Percentiles rank a stretch among this genome's conserved stretches.
phyloP scores from a whole-genome alignment of 1,140 invertebrate genomes.

The Sitodiplosis mosellana region DNA sequence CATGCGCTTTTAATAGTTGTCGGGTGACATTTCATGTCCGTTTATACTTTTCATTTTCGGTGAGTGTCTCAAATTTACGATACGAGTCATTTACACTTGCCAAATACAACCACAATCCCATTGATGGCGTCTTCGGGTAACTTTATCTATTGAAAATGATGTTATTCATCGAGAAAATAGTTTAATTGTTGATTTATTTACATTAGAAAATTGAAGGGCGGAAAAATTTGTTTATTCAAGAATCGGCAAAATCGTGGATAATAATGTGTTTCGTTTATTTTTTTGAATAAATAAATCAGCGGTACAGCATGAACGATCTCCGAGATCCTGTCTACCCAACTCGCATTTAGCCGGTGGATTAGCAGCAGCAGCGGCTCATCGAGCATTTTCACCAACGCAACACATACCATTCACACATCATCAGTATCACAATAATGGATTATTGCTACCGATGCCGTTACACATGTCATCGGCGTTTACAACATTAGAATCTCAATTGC shows the following conservation, averaged over 20 bases:
- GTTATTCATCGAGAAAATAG: neutral
- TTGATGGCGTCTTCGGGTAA: neutral
- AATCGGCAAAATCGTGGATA: neutral
- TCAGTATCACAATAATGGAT: neutral
- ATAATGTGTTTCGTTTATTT: neutral
- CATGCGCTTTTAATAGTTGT: neutral
- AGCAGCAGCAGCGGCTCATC: slow-evolving; percentile 26
- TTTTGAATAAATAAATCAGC: slow-evolving; percentile 31
- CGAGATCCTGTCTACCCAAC: slow-evolving; percentile 26
- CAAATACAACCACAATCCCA: neutral
- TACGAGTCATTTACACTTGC: too few species aligned
- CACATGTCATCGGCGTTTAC: slow-evolving; percentile 5
- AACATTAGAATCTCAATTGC: too few species aligned
- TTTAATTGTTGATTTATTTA: neutral
- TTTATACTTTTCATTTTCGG: too few species aligned
- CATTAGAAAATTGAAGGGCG: neutral
- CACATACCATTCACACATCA: slow-evolving; percentile 14
- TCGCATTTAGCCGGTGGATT: slow-evolving; percentile 11
- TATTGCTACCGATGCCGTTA: slow-evolving; percentile 13
- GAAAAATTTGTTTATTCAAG: neutral
- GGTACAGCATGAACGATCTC: slow-evolving; percentile 76
- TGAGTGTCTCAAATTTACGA: too few species aligned
- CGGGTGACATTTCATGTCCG: neutral
- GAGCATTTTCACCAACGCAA: slow-evolving; percentile 27
- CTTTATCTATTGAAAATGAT: neutral